phyloP scores from a whole-genome alignment of 2,888 invertebrate genomes.

The Diarsia dahlii region DNA sequence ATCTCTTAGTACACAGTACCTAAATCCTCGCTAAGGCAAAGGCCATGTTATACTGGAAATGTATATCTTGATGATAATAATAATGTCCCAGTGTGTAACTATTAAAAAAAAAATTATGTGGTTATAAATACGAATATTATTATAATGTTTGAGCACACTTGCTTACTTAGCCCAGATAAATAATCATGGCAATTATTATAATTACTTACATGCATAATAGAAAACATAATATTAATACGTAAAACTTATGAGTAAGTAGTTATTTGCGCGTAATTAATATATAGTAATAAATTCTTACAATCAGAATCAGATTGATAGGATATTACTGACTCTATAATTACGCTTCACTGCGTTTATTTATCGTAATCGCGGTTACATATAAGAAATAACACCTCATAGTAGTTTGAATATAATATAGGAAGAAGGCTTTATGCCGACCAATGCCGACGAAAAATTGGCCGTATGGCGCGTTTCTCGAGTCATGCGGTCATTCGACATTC shows the following conservation, averaged over 20 bases:
- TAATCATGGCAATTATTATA: too few relatives aligned
- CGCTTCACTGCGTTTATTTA: slow-evolving; percentile 10
- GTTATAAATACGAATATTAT: not conserved
- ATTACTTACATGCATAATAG: not conserved
- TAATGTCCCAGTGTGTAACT: not conserved
- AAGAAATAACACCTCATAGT: slow-evolving; percentile 25
- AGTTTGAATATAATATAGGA: slow-evolving; percentile 43
- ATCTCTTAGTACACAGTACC: too few relatives aligned
- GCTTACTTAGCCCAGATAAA: too few relatives aligned
- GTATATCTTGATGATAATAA: too few relatives aligned
- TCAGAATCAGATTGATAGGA: too few relatives aligned
- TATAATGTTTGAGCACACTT: too few relatives aligned
- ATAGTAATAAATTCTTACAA: too few relatives aligned
- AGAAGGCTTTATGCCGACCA: slow-evolving; percentile 62
- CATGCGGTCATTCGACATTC: slow-evolving; percentile 75
- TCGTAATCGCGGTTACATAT: slow-evolving; percentile 17
- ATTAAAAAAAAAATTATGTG: not conserved
- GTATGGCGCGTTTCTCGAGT: slow-evolving; percentile 62
- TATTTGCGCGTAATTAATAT: too few relatives aligned
- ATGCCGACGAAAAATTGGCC: slow-evolving; percentile 67
- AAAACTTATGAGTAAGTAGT: too few relatives aligned
- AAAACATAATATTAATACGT: not conserved
- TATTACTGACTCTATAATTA: not conserved
- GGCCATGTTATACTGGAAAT: too few relatives aligned
- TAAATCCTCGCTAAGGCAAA: too few relatives aligned